These are phyloP conservation scores for Catonia carolina DNA, from an alignment of 2,888 invertebrate species.

Conservation along the genomic window DNA sequence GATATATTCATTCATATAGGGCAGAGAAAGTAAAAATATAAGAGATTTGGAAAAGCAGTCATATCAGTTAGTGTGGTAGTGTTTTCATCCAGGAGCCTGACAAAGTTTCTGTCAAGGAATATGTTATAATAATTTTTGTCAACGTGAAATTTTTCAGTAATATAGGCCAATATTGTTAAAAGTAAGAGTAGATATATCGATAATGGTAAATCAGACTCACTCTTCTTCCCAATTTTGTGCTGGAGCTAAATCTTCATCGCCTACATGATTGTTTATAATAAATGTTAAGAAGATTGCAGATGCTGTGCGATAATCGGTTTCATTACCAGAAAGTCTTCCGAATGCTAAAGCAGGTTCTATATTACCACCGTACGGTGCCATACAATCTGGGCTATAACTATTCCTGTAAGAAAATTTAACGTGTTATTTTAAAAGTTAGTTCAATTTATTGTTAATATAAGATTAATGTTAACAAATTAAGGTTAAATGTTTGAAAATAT, in stretches of 20 bases:
- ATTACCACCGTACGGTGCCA: slow-evolving; percentile 83
- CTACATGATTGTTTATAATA: slow-evolving; percentile 62
- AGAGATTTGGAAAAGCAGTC: no score
- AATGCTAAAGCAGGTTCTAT: slow-evolving; percentile 75
- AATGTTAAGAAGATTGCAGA: slow-evolving; percentile 64
- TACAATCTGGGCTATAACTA: slow-evolving; percentile 56
- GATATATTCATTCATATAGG: no score
- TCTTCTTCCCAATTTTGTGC: slow-evolving; percentile 68
- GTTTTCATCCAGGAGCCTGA: no score
- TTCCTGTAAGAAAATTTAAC: slow-evolving; percentile 45
- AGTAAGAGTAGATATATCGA: no score
- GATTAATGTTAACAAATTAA: slow-evolving; percentile 12
- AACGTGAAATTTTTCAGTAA: no score
- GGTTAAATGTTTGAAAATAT: not conserved
- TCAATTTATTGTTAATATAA: slow-evolving; percentile 23
- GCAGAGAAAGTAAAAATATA: no score
- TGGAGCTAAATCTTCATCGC: slow-evolving; percentile 51
- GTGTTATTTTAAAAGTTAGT: no score
- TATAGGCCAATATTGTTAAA: no score
- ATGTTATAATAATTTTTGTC: no score
- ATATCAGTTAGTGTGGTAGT: no score
- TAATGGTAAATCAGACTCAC: no score
- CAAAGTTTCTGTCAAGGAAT: no score
- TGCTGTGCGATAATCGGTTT: slow-evolving; percentile 45
- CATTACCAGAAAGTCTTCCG: slow-evolving; percentile 62